Evolutionary conservation across 2,797 vertebrate genomes (phyloP), one percentile per base, ranked within the genome.

Genomic region (Anguilla marmorata): DNA sequence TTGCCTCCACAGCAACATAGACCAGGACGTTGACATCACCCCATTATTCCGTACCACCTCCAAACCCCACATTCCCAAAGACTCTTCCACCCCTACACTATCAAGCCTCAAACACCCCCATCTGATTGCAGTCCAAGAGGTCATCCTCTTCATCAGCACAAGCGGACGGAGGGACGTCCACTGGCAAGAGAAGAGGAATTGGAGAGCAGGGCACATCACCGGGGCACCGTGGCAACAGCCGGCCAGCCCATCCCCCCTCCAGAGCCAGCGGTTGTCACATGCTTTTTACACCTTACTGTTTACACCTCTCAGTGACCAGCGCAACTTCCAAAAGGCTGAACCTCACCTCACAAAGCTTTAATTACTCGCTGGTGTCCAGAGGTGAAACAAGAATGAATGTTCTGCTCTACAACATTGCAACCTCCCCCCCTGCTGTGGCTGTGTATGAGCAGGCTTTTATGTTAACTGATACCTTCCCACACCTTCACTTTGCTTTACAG

Each of bases 1-100:
- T 80, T 48, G 76, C 37, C 76, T 80, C 76, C 76, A 80, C 76
- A 80, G 76, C 76, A 80, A 80, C 0, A 80, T 1, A 45, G 45
- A n/a, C 76, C 76, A 24, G 2, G 19, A 48, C 19, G 7, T 3
- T 80, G 76, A 80, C 41, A 2, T 50, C 21, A 24, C 21, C 19
- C 19, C 11, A 4, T 80, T 80, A 0, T 48, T 41, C 21, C 14
- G 6, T 24, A 9, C 41, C 74, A 7, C 21, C 37, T n/a, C 41
- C 41, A 3, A 80, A 4, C 14, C 37, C 3, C 5, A 37, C 37
- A 5, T 76, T 76, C 16, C 74, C 33, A 19, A 76, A 76, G 33
- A 41, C 5, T 14, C 12, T 3, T n/a, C 69, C 12, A 30, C 72
- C 8, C 14, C 33, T 33, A 11, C 33, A 14, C 37, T 33, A 41